Percentiles rank a stretch among this genome's conserved stretches.
phyloP scores from a whole-genome alignment of 2,797 vertebrate species.

The Falco naumanni region DNA sequence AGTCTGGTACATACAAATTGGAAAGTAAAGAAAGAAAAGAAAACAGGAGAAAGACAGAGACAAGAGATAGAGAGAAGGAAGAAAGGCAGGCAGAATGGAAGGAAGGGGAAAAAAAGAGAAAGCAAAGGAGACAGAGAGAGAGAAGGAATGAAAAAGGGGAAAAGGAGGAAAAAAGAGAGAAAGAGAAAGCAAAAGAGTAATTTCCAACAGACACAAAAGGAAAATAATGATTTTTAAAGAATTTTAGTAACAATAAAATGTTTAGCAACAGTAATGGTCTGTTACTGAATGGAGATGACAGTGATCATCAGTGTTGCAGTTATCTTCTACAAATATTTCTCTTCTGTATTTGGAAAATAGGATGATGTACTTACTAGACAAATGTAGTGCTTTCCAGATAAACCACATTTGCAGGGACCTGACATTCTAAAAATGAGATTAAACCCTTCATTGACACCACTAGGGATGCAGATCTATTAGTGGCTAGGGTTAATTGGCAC shows the following conservation, averaged over 20 bases:
- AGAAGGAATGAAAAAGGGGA: neutral
- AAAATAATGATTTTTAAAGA: neutral
- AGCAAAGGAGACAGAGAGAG: neutral
- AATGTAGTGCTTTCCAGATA: constrained; percentile 41
- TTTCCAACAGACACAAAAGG: neutral
- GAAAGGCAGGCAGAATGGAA: neutral
- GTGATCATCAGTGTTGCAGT: neutral
- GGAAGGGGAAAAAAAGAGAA: too few relatives aligned
- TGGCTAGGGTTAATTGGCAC: constrained; percentile 18
- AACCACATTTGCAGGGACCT: neutral
- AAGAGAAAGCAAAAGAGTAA: neutral
- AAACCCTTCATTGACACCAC: neutral
- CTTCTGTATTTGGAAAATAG: neutral
- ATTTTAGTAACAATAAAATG: neutral
- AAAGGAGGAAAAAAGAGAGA: neutral
- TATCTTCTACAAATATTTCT: constrained; percentile 23
- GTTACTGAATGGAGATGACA: neutral
- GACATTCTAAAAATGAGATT: neutral
- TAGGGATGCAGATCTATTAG: neutral
- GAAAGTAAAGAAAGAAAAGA: neutral
- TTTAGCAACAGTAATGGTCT: neutral
- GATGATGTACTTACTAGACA: neutral
- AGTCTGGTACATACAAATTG: neutral
- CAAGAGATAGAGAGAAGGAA: neutral
- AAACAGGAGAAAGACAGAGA: neutral